phyloP scores from a whole-genome alignment of 1,140 invertebrate species.

The Nilaparvata lugens region DNA sequence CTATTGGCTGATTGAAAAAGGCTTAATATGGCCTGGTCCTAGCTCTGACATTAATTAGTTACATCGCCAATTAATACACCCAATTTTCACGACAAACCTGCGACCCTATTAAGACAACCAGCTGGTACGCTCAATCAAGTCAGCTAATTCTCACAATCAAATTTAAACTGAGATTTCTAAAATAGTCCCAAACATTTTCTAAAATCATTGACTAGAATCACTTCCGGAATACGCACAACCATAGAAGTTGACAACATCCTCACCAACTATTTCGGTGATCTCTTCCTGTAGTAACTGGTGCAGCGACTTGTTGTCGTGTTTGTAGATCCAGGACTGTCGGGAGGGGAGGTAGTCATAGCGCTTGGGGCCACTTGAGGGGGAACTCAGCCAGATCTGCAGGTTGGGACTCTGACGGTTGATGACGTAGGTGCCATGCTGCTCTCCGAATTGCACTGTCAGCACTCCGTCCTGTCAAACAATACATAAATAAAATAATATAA shows the following conservation, averaged over 20 bases:
- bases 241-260: slow-evolving; percentile 53
- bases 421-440: slow-evolving; percentile 78
- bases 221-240: slow-evolving; percentile 14
- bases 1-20: too few species aligned
- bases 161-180: too few species aligned
- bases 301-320: slow-evolving; percentile 70
- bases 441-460: slow-evolving; percentile 76
- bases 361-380: slow-evolving; percentile 87
- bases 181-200: too few species aligned
- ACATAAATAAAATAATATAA: neutral
- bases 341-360: slow-evolving; percentile 75
- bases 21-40: too few species aligned
- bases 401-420: slow-evolving; percentile 95
- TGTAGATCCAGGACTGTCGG: slow-evolving; percentile 75
- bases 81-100: too few species aligned
- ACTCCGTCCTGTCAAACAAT: slow-evolving; percentile 71
- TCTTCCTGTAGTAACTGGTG: slow-evolving; percentile 75
- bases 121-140: too few species aligned
- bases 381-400: slow-evolving; percentile 95
- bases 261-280: slow-evolving; percentile 60
- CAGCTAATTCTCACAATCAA: too few species aligned
- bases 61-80: too few species aligned
- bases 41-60: too few species aligned
- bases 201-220: neutral
- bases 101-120: too few species aligned